Percentiles rank a stretch among this genome's conserved stretches.
phyloP scores from a whole-genome alignment of 2,888 invertebrate genomes.

The Meta bourneti region DNA sequence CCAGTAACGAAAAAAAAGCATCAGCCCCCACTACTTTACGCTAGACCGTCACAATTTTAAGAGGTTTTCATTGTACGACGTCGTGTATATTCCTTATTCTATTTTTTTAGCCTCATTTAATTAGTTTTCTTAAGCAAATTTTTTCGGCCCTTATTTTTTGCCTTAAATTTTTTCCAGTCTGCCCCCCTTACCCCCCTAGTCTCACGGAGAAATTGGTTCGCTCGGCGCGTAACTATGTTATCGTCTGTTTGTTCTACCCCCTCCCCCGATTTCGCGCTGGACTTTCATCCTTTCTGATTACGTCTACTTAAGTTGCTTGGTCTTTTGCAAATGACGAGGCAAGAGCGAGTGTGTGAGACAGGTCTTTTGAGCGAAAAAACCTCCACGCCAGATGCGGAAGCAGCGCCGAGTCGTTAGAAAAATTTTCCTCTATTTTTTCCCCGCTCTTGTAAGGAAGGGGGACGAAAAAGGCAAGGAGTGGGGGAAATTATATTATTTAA shows the following conservation, averaged over 20 bases:
- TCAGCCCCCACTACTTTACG: conserved; percentile 57
- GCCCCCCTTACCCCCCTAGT: conserved; percentile 8
- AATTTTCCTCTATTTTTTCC: conserved; percentile 19
- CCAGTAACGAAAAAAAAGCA: conserved; percentile 50
- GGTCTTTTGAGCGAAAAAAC: conserved; percentile 63
- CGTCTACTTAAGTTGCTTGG: conserved; percentile 70
- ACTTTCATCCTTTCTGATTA: conserved; percentile 72
- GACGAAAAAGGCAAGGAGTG: conserved; percentile 13
- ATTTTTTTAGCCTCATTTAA: conserved; percentile 73
- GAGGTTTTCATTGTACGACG: conserved; percentile 75
- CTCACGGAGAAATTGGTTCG: conserved; percentile 71
- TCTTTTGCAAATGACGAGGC: conserved; percentile 68
- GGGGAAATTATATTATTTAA: conserved; percentile 72
- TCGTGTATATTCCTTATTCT: conserved; percentile 69
- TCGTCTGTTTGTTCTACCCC: conserved; percentile 69
- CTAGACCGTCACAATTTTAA: conserved; percentile 72
- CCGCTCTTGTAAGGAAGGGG: conserved; percentile 1
- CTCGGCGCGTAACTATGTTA: conserved; percentile 67
- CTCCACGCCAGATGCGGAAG: conserved; percentile 33
- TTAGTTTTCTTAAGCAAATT: conserved; percentile 76
- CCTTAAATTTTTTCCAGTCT: conserved; percentile 33
- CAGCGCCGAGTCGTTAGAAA: conserved; percentile 42
- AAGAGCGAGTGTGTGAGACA: conserved; percentile 54
- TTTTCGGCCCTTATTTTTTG: conserved; percentile 48
- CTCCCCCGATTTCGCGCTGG: conserved; percentile 27